Evolutionary conservation across 2,888 invertebrate genomes (phyloP).

Genomic region (Eilema griseolum): DNA sequence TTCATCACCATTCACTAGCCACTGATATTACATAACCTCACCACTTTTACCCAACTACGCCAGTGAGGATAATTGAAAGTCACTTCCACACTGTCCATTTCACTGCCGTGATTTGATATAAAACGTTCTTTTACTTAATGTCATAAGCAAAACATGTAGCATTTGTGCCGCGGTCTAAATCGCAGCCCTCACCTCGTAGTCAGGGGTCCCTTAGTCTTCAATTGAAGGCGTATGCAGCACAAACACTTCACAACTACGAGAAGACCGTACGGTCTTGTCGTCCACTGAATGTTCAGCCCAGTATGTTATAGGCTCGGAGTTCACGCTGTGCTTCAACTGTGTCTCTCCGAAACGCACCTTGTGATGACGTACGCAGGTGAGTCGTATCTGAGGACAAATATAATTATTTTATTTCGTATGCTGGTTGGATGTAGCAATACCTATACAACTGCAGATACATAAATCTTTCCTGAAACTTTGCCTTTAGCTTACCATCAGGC

Average conservation of each 20-base stretch:
- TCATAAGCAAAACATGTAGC: background rate
- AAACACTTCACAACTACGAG: slow-evolving; percentile 71
- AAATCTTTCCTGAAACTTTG: no score
- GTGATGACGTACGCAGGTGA: slow-evolving; percentile 51
- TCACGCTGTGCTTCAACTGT: slow-evolving; percentile 60
- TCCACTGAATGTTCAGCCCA: slow-evolving; percentile 63
- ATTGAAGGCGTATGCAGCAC: slow-evolving; percentile 59
- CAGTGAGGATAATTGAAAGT: background rate
- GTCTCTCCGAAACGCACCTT: slow-evolving; percentile 68
- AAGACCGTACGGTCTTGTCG: slow-evolving; percentile 54
- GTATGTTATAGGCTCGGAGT: slow-evolving; percentile 68
- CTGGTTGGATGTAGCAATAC: background rate
- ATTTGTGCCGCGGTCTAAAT: background rate
- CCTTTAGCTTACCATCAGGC: no score
- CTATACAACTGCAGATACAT: no score
- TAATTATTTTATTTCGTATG: no score
- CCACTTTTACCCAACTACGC: background rate
- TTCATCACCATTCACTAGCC: background rate
- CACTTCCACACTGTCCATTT: background rate
- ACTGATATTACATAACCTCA: background rate
- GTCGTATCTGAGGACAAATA: slow-evolving; percentile 52
- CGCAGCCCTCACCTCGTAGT: no score
- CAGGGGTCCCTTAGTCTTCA: background rate
- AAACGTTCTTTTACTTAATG: background rate
- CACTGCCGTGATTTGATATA: background rate